These are phyloP conservation scores for Lontra canadensis DNA, from an alignment of 2,113 vertebrate species.

Conservation along the genomic window DNA sequence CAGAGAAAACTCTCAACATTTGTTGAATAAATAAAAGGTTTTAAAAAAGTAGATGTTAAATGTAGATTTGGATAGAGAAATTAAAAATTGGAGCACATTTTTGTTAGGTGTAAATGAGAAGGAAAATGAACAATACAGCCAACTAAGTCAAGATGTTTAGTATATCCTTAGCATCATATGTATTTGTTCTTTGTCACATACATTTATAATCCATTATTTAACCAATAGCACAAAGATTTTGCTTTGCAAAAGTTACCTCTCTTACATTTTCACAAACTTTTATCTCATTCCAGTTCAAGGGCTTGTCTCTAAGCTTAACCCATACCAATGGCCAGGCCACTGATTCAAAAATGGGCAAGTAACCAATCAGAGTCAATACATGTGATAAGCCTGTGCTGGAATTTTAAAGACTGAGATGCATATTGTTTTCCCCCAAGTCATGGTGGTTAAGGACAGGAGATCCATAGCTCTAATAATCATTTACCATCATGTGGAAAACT, in stretches of 20 bases:
- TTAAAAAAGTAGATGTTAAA: neutral
- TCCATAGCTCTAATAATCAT: neutral
- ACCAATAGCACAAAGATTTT: neutral
- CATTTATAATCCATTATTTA: neutral
- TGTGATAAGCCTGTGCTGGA: neutral
- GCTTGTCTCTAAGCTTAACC: neutral
- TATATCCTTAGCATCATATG: neutral
- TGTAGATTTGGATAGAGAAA: neutral
- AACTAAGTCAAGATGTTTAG: neutral
- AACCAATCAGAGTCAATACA: neutral
- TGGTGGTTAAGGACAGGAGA: neutral
- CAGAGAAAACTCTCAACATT: neutral
- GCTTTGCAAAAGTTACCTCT: neutral
- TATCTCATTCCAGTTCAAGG: neutral
- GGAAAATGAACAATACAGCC: neutral
- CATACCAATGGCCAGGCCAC: rapidly evolving
- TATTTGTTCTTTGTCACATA: neutral
- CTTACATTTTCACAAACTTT: neutral
- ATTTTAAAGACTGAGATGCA: neutral
- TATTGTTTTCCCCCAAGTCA: neutral
- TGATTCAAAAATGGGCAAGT: neutral
- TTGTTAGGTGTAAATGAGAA: neutral
- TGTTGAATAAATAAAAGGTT: neutral
- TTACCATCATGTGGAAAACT: no score
- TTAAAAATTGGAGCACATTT: neutral